A percentile compares a stretch with the other conserved stretches of the same genome.
phyloP scores from a whole-genome alignment of 2,888 invertebrate species.

The Macaria notata region DNA sequence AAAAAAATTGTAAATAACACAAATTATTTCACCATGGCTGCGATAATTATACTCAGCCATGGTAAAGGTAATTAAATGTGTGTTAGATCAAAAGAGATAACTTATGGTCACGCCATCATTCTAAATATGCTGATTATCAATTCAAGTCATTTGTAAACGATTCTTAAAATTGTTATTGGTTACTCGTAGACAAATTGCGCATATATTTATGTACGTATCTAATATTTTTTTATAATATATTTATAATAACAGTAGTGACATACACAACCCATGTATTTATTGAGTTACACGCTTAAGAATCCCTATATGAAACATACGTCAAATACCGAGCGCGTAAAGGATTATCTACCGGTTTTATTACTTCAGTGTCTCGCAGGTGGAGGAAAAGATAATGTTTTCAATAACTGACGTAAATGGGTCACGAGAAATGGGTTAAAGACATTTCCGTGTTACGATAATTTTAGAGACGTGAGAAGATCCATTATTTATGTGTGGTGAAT shows the following conservation, averaged over 20 bases:
- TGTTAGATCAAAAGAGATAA: too few relatives aligned
- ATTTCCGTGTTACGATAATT: neutral
- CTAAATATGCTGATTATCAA: too few relatives aligned
- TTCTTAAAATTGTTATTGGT: too few relatives aligned
- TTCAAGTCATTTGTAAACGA: too few relatives aligned
- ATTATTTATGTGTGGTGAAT: neutral
- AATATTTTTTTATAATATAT: too few relatives aligned
- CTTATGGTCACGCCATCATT: too few relatives aligned
- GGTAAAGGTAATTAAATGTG: too few relatives aligned
- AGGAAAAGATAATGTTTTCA: slow-evolving; percentile 1
- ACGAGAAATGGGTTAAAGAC: slow-evolving; percentile 1
- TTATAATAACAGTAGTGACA: neutral
- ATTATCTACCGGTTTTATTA: slow-evolving; percentile 11
- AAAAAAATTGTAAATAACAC: too few relatives aligned
- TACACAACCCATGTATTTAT: slow-evolving; percentile 15
- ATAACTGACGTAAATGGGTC: slow-evolving; percentile 5
- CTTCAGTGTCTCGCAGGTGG: slow-evolving; percentile 1
- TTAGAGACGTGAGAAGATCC: neutral
- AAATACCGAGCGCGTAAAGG: neutral
- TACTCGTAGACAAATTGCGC: too few relatives aligned
- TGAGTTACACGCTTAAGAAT: slow-evolving; percentile 32
- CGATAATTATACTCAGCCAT: too few relatives aligned
- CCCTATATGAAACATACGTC: slow-evolving; percentile 24
- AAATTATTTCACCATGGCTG: too few relatives aligned
- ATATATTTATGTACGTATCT: too few relatives aligned